phyloP scores from a whole-genome alignment of 1,140 invertebrate genomes.

The Orchesella cincta region DNA sequence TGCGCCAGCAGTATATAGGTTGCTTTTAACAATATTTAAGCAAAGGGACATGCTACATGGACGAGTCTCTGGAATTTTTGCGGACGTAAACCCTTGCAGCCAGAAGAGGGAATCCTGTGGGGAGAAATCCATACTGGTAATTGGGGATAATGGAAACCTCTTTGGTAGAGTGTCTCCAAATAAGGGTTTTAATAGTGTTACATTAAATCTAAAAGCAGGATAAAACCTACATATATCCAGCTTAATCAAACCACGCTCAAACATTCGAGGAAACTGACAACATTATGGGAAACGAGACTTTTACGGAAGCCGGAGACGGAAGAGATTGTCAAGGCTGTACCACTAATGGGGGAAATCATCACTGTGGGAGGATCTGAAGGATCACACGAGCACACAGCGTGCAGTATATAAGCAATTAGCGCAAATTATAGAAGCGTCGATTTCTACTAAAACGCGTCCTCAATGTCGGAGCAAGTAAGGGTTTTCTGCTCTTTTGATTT shows the following conservation, averaged over 20 bases:
- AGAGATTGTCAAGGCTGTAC: slow-evolving; percentile 54
- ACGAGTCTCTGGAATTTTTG: too few species aligned
- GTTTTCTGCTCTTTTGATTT: slow-evolving; percentile 55
- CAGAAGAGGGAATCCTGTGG: slow-evolving; percentile 57
- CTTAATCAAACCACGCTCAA: slow-evolving; percentile 55
- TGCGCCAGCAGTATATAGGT: too few species aligned
- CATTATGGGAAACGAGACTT: slow-evolving; percentile 55
- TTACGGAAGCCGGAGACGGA: slow-evolving; percentile 56
- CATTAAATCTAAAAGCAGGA: slow-evolving; percentile 47
- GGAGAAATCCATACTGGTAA: not conserved
- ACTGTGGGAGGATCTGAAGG: slow-evolving; percentile 55
- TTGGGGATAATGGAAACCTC: too few species aligned
- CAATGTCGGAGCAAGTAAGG: slow-evolving; percentile 58
- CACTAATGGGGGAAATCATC: slow-evolving; percentile 55
- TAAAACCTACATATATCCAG: slow-evolving; percentile 55
- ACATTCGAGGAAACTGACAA: slow-evolving; percentile 55
- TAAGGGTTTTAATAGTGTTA: not conserved
- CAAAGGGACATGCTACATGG: too few species aligned
- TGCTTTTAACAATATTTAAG: too few species aligned
- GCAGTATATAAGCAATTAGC: slow-evolving; percentile 42
- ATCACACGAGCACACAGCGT: slow-evolving; percentile 54
- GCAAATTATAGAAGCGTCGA: slow-evolving; percentile 53
- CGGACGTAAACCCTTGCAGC: too few species aligned
- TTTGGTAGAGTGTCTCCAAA: slow-evolving; percentile 53
- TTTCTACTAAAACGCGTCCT: slow-evolving; percentile 53